Base-by-base conservation (phyloP, 2,888 invertebrate genomes). In the Tetropium fuscum region DNA sequence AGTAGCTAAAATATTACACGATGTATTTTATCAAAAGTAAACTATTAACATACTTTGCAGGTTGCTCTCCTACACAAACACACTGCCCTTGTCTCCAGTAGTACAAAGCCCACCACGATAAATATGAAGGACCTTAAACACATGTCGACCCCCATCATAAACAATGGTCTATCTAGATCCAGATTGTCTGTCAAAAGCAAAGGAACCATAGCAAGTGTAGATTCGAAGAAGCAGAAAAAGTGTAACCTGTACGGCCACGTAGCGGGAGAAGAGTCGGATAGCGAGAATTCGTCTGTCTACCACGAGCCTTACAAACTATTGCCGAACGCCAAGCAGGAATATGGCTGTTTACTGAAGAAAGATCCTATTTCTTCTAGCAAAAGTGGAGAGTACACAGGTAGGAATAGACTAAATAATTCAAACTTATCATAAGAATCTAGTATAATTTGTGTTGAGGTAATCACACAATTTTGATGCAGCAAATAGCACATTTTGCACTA, bases 21-120 rank as follows among this genome's bases (percentile, higher is more conserved):
- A n/a, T n/a, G n/a, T n/a, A n/a, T n/a, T n/a, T n/a, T n/a, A n/a
- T n/a, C n/a, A n/a, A 15, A 36, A 49, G 38, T 11, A 22, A 22
- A 48, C 30, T 27, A 18, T 30, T 34, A n/a, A 30, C 3, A 13
- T 36, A 11, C n/a, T 30, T 36, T 44, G 5, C 16, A 69, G 69
- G 87, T 88, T 3, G 87, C 88, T 1, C 82, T 88, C 1, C 80
- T 88, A 22, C 87, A 87, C 76, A 87, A 87, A 71, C 88, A 87
- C 77, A 86, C 87, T 5, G 85, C 86, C 0, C 76, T 87, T 38
- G 83, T 86, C 10, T 86, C 86, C 56, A 84, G 85, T 62, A 84
- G 85, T 53, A 83, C 85, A 2, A 83, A 86, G 18, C 84, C 86
- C 0, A 74, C 73, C 11, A 84, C 86, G 18, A 86, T 87, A 66